These are phyloP conservation scores for Trimorus sp. DNA, from an alignment of 2,888 invertebrate species.

Conservation along the genomic window DNA sequence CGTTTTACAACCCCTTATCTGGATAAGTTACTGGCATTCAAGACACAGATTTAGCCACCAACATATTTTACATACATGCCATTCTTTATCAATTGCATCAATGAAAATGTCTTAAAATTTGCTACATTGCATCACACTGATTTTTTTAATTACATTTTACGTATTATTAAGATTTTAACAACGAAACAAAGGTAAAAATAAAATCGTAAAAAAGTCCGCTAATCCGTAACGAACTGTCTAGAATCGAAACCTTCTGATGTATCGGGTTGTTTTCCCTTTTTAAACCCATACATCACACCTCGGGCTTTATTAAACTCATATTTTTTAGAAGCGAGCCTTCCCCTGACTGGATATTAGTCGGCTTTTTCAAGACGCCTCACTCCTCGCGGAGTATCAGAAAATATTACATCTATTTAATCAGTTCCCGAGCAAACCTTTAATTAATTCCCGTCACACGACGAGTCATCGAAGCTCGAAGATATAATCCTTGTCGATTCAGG, in stretches of 20 bases:
- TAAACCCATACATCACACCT: slow-evolving; percentile 78
- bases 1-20: slow-evolving; percentile 81
- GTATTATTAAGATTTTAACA: no score
- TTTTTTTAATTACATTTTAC: not conserved
- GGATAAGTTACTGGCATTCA: slow-evolving; percentile 77
- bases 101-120: slow-evolving; percentile 62
- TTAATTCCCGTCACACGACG: slow-evolving; percentile 24
- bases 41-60: slow-evolving; percentile 65
- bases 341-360: slow-evolving; percentile 34
- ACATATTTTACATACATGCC: slow-evolving; percentile 35
- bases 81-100: slow-evolving; percentile 74
- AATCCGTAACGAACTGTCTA: no score
- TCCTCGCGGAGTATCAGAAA: slow-evolving; percentile 25
- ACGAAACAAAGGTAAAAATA: no score
- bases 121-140: slow-evolving; percentile 56
- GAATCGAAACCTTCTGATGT: no score
- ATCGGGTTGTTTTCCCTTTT: slow-evolving; percentile 25
- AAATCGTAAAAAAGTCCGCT: no score
- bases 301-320: slow-evolving; percentile 81
- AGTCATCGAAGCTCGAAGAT: slow-evolving; percentile 32
- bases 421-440: slow-evolving; percentile 10
- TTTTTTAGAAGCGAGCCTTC: slow-evolving; percentile 74
- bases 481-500: slow-evolving; percentile 10
- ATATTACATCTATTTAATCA: slow-evolving; percentile 29
- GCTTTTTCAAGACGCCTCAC: slow-evolving; percentile 36